A percentile compares a stretch with the other conserved stretches of the same genome.
Evolutionary conservation across 2,113 vertebrate genomes (phyloP).

Genomic region (Orycteropus afer): DNA sequence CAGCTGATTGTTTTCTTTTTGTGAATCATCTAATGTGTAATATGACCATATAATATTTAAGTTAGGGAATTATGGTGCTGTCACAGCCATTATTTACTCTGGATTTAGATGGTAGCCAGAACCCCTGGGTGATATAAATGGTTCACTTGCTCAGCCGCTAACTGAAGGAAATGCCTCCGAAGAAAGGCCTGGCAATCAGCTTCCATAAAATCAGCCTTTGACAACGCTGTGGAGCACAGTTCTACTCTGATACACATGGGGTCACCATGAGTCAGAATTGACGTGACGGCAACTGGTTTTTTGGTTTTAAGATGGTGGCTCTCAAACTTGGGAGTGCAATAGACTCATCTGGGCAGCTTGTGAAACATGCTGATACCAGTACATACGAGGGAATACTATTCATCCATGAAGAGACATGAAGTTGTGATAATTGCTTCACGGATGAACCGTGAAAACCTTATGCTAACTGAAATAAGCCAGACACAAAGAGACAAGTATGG

Average conservation of each 20-base stretch:
- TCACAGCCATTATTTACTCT: no score
- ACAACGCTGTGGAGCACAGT: no score
- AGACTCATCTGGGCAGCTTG: not conserved
- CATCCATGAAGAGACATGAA: no score
- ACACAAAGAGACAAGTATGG: no score
- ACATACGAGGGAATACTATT: no score
- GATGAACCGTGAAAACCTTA: no score
- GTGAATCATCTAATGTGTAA: not conserved
- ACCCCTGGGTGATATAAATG: no score
- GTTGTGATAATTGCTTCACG: no score
- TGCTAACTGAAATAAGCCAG: no score
- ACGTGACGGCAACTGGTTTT: not conserved
- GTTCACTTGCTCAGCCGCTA: not conserved
- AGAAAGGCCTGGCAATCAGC: not conserved
- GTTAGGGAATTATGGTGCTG: rapidly evolving
- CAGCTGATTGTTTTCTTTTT: not conserved
- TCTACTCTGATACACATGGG: not conserved
- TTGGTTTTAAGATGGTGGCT: not conserved
- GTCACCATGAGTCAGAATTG: not conserved
- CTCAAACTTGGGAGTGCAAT: not conserved
- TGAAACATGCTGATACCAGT: not conserved
- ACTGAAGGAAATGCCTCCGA: not conserved
- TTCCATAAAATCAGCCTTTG: not conserved
- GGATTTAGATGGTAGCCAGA: no score
- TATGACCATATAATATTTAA: not conserved